These are phyloP conservation scores for Mactromeris polynyma DNA, from an alignment of 2,888 invertebrate genomes.

Conservation along the genomic window DNA sequence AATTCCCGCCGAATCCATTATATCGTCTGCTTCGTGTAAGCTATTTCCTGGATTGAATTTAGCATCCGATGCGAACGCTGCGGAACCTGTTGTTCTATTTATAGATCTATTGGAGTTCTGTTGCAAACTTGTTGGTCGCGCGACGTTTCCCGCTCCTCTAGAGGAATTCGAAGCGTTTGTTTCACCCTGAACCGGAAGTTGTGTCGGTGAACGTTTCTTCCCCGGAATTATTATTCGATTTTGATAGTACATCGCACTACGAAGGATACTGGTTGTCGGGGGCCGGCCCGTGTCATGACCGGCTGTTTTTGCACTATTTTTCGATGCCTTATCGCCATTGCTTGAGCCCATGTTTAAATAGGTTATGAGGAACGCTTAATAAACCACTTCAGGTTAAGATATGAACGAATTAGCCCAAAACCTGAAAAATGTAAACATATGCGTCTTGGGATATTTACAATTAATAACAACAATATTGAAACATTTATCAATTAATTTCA, in stretches of 20 bases:
- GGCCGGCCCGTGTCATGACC: slow-evolving; percentile 47
- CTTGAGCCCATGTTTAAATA: not conserved
- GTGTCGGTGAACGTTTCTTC: slow-evolving; percentile 38
- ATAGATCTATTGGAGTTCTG: slow-evolving; percentile 61
- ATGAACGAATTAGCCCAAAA: not conserved
- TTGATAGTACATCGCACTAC: slow-evolving; percentile 69
- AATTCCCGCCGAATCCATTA: slow-evolving; percentile 78
- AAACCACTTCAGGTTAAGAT: not conserved
- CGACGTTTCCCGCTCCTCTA: slow-evolving; percentile 8
- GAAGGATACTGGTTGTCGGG: slow-evolving; percentile 62
- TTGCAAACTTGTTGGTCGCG: slow-evolving; percentile 44
- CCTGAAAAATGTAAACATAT: too few relatives aligned
- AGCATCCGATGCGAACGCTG: slow-evolving; percentile 15
- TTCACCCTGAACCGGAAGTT: slow-evolving; percentile 15
- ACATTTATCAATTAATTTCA: too few relatives aligned
- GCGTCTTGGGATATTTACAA: too few relatives aligned
- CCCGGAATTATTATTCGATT: slow-evolving; percentile 67
- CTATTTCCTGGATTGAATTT: slow-evolving; percentile 25
- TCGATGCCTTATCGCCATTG: not conserved
- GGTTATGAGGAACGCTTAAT: not conserved
- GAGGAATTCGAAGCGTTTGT: slow-evolving; percentile 12
- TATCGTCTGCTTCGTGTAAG: slow-evolving; percentile 44
- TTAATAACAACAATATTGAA: too few relatives aligned
- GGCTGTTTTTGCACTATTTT: not conserved
- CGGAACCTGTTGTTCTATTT: slow-evolving; percentile 23